Evolutionary conservation across 2,797 vertebrate genomes (phyloP), one percentile per base, ranked within the genome.

Genomic region (Myotis pilosus): DNA sequence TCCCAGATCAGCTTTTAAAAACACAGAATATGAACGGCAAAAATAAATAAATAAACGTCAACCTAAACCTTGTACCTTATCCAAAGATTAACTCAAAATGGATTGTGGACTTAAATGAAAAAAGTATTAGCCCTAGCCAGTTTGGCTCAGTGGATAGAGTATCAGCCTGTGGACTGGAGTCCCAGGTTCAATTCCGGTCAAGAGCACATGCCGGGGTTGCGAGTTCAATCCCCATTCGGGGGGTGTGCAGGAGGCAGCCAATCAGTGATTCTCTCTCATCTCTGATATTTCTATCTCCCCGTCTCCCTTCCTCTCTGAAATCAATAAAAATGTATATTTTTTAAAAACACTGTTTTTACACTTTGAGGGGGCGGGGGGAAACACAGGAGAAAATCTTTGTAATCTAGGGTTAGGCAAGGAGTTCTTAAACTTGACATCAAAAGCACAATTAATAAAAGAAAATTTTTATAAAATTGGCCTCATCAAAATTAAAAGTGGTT

Each of bases 401-500:
- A 8, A 44, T 4, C 16, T 68, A 93, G 6, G 13, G 5, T 2
- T 10, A 88, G 16, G n/a, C 78, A 93, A 93, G 19, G 10, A 78
- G 30, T 47, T 90, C 88, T 95, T 79, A 87, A 23, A 83, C 15
- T 92, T 66, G 19, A 78, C 8, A 75, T 22, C 69, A 80, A 95
- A 95, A 86, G 10, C 47, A 51, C 23, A 90, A 49, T 10, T 71
- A 49, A 78, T 62, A 92, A 62, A 76, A 75, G 78, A 33, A 71
- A 89, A 90, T 62, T 64, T 74, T 53, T 36, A 84, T 62, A 89
- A 91, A 91, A 72, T 0, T 84, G 60, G 41, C 69, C 23, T 85
- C 85, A 71, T 92, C 60, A 62, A 93, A 97, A 94, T 90, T 83
- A 49, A 71, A 93, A 83, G 60, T 36, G 23, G 36, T 80, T 79